A percentile compares a stretch with the other conserved stretches of the same genome.
Conservation (phyloP, 2,888 invertebrate species). For the Tubiluchus corallicola region DNA sequence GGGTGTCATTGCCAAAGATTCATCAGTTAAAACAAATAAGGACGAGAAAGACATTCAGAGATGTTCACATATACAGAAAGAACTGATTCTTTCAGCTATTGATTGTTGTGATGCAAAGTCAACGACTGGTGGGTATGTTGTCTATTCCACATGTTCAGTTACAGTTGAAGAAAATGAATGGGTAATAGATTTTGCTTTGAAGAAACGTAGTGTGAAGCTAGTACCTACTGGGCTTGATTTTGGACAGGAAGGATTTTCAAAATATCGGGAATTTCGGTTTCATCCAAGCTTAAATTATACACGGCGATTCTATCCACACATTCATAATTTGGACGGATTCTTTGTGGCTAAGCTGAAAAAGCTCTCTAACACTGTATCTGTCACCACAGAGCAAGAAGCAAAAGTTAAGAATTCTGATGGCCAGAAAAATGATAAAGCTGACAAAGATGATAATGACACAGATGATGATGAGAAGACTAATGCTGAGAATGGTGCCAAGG, state of each 20-base stretch:
- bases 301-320: constrained; percentile 85
- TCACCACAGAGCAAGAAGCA: too few species aligned
- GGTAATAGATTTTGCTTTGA: constrained; percentile 85
- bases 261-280: constrained; percentile 42
- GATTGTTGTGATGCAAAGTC: constrained; percentile 86
- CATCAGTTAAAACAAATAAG: constrained; percentile 79
- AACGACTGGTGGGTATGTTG: constrained; percentile 74
- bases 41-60: constrained; percentile 72
- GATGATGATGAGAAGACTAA: too few species aligned
- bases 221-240: constrained; percentile 84
- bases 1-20: constrained; percentile 93
- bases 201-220: constrained; percentile 70
- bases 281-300: constrained; percentile 75
- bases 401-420: too few species aligned
- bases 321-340: constrained; percentile 98
- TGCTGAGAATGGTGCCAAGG: too few species aligned
- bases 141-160: constrained; percentile 96
- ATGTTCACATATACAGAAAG: constrained; percentile 77
- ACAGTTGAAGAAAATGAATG: constrained; percentile 96
- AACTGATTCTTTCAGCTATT: constrained; percentile 82
- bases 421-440: too few species aligned
- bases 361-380: constrained; percentile 65
- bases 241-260: constrained; percentile 82
- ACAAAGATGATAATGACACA: too few species aligned
- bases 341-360: constrained; percentile 96